phyloP scores from a whole-genome alignment of 2,797 vertebrate species.

The Setipinna tenuifilis region DNA sequence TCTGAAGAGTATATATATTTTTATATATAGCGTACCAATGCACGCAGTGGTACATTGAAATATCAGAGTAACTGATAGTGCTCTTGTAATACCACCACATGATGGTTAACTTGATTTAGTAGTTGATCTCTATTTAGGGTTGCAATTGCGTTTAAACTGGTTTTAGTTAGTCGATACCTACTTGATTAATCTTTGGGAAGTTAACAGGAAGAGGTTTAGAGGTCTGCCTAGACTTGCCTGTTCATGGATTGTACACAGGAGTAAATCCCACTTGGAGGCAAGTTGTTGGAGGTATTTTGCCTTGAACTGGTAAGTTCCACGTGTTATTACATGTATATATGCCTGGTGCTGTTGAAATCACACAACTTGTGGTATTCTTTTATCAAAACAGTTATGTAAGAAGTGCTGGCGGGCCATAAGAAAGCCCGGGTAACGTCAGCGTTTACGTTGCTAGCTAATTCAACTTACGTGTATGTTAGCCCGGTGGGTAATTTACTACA shows the following conservation, averaged over 20 bases:
- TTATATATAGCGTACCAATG: background rate
- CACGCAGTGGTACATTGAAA: background rate
- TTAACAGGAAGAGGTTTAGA: background rate
- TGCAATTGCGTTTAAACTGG: background rate
- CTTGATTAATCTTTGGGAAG: background rate
- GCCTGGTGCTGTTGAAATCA: background rate
- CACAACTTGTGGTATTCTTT: background rate
- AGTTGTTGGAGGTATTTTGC: background rate
- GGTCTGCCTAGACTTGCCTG: background rate
- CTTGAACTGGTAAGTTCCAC: background rate
- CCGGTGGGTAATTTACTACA: background rate
- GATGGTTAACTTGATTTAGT: background rate
- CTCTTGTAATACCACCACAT: background rate
- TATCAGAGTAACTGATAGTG: background rate
- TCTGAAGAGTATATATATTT: background rate
- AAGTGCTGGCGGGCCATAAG: background rate
- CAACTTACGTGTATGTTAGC: background rate
- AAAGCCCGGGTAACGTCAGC: constrained; percentile 10
- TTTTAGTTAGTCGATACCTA: background rate
- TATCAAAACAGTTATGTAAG: background rate
- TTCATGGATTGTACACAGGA: background rate
- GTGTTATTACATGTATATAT: background rate
- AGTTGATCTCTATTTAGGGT: background rate
- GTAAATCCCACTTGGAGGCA: background rate
- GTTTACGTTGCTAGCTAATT: background rate